Evolutionary conservation across 2,113 vertebrate genomes (phyloP), one percentile per base, ranked within the genome.

Genomic region (Lutjanus erythropterus): DNA sequence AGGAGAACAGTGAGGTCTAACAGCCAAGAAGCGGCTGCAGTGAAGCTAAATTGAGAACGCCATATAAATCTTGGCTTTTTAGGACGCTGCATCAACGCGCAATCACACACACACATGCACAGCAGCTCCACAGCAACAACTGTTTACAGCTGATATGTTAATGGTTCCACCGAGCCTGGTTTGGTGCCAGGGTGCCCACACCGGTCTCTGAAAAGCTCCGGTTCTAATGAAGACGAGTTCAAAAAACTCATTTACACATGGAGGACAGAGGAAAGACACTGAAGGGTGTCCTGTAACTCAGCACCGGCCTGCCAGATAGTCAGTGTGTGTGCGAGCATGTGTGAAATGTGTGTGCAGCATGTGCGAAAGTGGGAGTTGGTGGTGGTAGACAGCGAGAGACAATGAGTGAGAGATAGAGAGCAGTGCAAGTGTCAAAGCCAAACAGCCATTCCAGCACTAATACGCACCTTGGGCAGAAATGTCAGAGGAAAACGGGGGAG

Each of bases 31-130:
- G 83, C 58, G 64, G 84, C 64, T 65, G 89, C 75, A 58, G 60
- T 71, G 79, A 74, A 81, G 84, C 87, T 91, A 86, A 89, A 85
- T 87, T 75, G 78, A 89, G 76, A 90, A 78, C 65, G 64, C 41
- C 78, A 33, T 81, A 90, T 92, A 90, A 91, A 91, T 89, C 92
- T 83, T 85, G 72, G 81, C 81, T 85, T 87, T 89, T 82, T 39
- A 84, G 77, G 55, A 52, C 12, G 62, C 71, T 71, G 71, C 75
- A 67, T 58, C 42, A 69, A 80, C 62, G 47, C 37, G n/a, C 65
- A 73, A 64, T 67, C 35, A 55, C 50, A 65, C 73, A 76, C 78
- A 80, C 70, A 74, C 64, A 84, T 82, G 76, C 71, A 71, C 49
- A 56, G 62, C 60, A 75, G 76, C 67, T 74, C 77, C 39, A 61